Percentiles rank a stretch among this genome's conserved stretches.
These are phyloP conservation scores for Forficula auricularia DNA, from an alignment of 1,140 invertebrate genomes.

Conservation along the genomic window DNA sequence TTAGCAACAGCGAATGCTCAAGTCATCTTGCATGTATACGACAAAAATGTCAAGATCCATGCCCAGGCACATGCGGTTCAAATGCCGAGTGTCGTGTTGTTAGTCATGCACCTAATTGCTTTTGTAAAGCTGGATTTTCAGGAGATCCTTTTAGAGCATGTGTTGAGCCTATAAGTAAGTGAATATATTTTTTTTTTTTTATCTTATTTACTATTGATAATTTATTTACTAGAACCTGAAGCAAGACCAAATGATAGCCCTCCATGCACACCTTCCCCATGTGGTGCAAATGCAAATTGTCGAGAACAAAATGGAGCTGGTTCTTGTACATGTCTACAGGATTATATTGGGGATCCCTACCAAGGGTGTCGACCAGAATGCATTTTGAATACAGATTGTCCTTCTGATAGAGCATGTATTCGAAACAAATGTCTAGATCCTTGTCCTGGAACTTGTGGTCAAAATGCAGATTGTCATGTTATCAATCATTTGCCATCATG, in stretches of 20 bases:
- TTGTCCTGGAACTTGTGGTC: conserved; percentile 51
- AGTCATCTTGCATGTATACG: conserved; percentile 40
- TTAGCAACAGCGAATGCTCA: conserved; percentile 40
- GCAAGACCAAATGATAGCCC: conserved; percentile 12
- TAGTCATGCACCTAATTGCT: conserved; percentile 42
- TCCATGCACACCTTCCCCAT: conserved; percentile 50
- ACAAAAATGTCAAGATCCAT: conserved; percentile 42
- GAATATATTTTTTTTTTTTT: conserved; percentile 11
- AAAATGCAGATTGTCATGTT: conserved; percentile 54
- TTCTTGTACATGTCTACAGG: conserved; percentile 47
- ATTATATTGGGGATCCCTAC: conserved; percentile 59
- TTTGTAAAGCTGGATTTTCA: conserved; percentile 34
- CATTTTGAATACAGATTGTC: conserved; percentile 46
- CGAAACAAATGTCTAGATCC: conserved; percentile 51
- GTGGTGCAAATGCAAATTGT: conserved; percentile 54
- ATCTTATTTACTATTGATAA: background rate
- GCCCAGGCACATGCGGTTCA: conserved; percentile 42
- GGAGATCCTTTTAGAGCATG: conserved; percentile 44
- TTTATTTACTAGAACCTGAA: conserved; percentile 2
- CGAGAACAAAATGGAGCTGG: conserved; percentile 43
- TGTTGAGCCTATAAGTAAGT: conserved; percentile 13
- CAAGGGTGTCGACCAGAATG: conserved; percentile 60
- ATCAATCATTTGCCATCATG: conserved; percentile 53
- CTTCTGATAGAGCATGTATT: conserved; percentile 47
- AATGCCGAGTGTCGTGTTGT: conserved; percentile 39